A percentile compares a stretch with the other conserved stretches of the same genome.
These are phyloP conservation scores for Phymanthus crucifer DNA, from an alignment of 92 coral and sea anemone species.

Conservation along the genomic window DNA sequence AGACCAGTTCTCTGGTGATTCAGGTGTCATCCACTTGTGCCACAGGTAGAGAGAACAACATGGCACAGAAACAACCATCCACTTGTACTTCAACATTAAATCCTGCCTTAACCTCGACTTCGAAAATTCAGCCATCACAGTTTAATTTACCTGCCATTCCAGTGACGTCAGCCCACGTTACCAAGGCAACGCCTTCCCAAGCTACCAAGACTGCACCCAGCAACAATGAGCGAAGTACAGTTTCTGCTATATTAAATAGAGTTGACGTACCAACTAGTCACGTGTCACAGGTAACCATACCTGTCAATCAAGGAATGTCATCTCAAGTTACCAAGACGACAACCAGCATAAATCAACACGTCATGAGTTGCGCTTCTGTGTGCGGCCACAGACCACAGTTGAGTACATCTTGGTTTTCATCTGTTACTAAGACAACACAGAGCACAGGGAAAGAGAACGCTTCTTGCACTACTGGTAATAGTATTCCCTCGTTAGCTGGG, in stretches of 20 bases:
- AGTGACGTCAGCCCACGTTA: slow-evolving; percentile 1
- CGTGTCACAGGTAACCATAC: neutral
- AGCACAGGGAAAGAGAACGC: neutral
- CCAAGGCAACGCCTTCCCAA: neutral
- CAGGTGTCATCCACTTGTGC: neutral
- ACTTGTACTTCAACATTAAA: neutral
- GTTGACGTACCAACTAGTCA: neutral
- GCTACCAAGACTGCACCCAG: no score
- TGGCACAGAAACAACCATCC: neutral
- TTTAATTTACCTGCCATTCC: neutral
- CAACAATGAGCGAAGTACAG: no score
- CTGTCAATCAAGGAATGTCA: slow-evolving; percentile 6
- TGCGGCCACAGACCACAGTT: neutral
- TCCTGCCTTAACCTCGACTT: neutral
- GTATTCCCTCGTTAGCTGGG: neutral
- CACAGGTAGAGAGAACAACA: neutral
- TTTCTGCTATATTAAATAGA: neutral
- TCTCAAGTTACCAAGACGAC: slow-evolving; percentile 3
- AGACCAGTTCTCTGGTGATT: neutral
- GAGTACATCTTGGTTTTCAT: neutral
- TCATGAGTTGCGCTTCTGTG: neutral
- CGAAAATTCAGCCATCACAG: neutral
- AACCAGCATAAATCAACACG: neutral
- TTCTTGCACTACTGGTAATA: neutral
- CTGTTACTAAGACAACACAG: slow-evolving; percentile 4